phyloP scores from a whole-genome alignment of 2,888 invertebrate genomes.

The Lithophane leautieri region DNA sequence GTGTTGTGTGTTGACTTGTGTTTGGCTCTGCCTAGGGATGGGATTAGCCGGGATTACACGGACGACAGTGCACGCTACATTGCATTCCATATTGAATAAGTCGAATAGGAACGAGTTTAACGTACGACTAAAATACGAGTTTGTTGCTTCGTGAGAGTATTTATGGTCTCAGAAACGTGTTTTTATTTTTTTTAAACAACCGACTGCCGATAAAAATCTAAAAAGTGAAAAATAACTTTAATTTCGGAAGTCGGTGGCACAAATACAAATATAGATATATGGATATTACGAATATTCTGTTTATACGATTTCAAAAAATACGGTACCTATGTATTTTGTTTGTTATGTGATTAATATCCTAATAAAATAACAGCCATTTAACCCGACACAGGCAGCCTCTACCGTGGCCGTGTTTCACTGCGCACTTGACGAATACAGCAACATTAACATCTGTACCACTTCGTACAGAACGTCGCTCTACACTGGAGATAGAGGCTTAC shows the following conservation, averaged over 20 bases:
- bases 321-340: too few relatives aligned
- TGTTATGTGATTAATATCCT: too few relatives aligned
- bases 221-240: too few relatives aligned
- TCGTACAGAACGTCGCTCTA: neutral
- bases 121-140: constrained; percentile 7
- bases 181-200: too few relatives aligned
- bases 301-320: neutral
- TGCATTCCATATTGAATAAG: constrained; percentile 46
- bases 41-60: constrained; percentile 53
- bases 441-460: neutral
- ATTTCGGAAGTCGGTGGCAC: too few relatives aligned
- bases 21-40: constrained; percentile 26
- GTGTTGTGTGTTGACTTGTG: neutral
- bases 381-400: neutral
- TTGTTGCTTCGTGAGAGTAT: constrained; percentile 12
- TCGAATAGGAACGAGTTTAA: constrained; percentile 29
- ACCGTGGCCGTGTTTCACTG: neutral
- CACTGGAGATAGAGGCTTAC: neutral
- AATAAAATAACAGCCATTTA: neutral
- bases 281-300: neutral
- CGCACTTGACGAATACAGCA: neutral
- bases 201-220: too few relatives aligned
- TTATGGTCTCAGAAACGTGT: neutral
- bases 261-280: too few relatives aligned
- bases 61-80: constrained; percentile 28